These are phyloP conservation scores for Tolypeutes matacus DNA, from an alignment of 2,797 vertebrate species.

Conservation along the genomic window DNA sequence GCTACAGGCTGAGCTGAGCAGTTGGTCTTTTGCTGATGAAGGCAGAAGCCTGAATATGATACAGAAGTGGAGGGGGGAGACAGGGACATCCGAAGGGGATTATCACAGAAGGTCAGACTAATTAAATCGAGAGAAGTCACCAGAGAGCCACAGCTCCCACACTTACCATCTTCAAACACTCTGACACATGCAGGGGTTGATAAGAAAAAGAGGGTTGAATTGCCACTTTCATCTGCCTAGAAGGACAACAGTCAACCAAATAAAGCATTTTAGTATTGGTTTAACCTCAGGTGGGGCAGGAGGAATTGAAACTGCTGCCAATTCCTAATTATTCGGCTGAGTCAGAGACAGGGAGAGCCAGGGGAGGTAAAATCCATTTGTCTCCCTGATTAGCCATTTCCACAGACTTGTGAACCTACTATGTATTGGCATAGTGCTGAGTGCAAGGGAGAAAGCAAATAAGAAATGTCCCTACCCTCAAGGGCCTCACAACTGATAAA, in stretches of 20 bases:
- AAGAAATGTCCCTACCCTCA: neutral
- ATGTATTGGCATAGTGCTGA: neutral
- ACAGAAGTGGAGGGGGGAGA: constrained; percentile 74
- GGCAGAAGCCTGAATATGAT: constrained; percentile 84
- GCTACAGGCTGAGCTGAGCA: constrained; percentile 81
- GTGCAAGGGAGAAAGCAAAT: neutral
- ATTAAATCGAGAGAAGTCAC: constrained; percentile 89
- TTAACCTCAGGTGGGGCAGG: constrained; percentile 54
- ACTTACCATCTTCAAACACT: constrained; percentile 86
- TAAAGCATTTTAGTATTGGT: constrained; percentile 61
- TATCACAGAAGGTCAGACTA: constrained; percentile 86
- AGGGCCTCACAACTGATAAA: neutral
- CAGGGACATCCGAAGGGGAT: constrained; percentile 79
- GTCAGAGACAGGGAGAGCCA: neutral
- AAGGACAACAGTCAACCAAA: constrained; percentile 81
- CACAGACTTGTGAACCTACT: neutral
- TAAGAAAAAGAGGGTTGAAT: constrained; percentile 84
- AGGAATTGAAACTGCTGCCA: constrained; percentile 30
- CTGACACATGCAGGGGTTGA: constrained; percentile 79
- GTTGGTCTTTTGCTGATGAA: constrained; percentile 85
- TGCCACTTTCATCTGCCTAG: constrained; percentile 84
- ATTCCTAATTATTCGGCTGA: neutral
- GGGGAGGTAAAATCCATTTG: neutral
- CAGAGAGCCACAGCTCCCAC: constrained; percentile 84
- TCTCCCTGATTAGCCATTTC: neutral